Evolutionary conservation across 2,888 invertebrate species (phyloP).

Genomic region (Chloroclysta siterata): DNA sequence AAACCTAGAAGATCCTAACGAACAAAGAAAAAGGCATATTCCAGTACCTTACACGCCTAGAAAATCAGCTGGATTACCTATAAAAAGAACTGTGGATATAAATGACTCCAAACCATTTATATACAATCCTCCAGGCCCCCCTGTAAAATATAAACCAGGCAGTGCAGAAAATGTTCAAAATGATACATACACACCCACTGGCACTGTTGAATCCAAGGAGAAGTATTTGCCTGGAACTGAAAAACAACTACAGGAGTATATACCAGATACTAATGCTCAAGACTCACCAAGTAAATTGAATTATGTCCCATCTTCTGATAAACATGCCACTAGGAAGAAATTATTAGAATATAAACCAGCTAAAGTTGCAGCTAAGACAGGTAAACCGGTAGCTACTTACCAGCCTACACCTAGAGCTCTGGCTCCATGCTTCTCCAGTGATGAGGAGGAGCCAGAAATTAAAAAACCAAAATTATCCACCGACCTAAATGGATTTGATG

Average conservation of each 20-base stretch:
- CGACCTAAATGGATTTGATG: slow-evolving; percentile 77
- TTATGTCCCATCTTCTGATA: slow-evolving; percentile 79
- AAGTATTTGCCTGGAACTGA: slow-evolving; percentile 75
- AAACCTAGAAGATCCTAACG: slow-evolving; percentile 61
- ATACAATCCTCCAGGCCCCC: slow-evolving; percentile 65
- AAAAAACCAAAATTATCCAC: slow-evolving; percentile 71
- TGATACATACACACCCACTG: slow-evolving; percentile 75
- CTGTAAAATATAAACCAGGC: slow-evolving; percentile 72
- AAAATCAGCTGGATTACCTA: slow-evolving; percentile 69
- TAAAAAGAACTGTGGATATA: slow-evolving; percentile 67
- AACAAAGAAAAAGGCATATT: slow-evolving; percentile 76
- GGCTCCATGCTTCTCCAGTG: slow-evolving; percentile 80
- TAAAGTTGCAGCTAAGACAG: slow-evolving; percentile 63
- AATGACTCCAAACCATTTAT: slow-evolving; percentile 74
- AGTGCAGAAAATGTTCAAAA: slow-evolving; percentile 61
- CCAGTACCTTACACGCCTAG: slow-evolving; percentile 82
- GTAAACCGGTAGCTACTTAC: slow-evolving; percentile 65
- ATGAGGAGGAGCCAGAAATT: slow-evolving; percentile 74
- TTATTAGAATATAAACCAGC: slow-evolving; percentile 77
- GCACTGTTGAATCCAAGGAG: slow-evolving; percentile 65
- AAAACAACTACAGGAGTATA: slow-evolving; percentile 68
- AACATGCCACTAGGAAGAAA: slow-evolving; percentile 67
- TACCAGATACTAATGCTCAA: slow-evolving; percentile 60
- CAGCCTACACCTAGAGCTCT: slow-evolving; percentile 76
- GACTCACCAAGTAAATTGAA: slow-evolving; percentile 58